Percentiles rank a stretch among this genome's conserved stretches.
Conservation (phyloP, 1,140 invertebrate genomes). For the Aricia agestis region DNA sequence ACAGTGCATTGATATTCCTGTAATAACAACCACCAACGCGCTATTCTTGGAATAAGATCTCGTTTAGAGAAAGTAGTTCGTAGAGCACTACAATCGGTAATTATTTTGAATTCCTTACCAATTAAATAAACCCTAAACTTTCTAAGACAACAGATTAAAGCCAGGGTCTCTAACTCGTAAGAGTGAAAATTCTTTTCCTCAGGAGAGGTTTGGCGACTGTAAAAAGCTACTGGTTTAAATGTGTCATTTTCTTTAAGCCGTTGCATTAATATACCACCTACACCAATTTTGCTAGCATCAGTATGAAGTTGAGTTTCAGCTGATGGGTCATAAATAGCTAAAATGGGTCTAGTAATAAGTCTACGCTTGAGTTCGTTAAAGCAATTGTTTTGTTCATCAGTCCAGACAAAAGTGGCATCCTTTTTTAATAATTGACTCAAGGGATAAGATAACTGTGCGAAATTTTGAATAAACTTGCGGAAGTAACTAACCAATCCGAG, state of each 20-base stretch:
- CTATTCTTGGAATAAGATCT: conserved; percentile 44
- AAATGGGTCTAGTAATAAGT: conserved; percentile 15
- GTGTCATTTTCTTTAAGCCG: neutral
- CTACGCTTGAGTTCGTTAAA: conserved; percentile 5
- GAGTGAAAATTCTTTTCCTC: conserved; percentile 26
- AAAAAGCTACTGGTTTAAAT: conserved; percentile 19
- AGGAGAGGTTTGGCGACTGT: conserved; percentile 23
- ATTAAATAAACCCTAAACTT: conserved; percentile 48
- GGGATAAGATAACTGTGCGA: conserved; percentile 37
- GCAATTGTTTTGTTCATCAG: conserved; percentile 11
- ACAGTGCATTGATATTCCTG: conserved; percentile 44
- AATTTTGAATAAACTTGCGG: conserved; percentile 38
- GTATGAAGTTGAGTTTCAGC: conserved; percentile 16
- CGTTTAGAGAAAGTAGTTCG: conserved; percentile 42
- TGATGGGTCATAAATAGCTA: conserved; percentile 15
- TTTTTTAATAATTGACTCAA: conserved; percentile 37
- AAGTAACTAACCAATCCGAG: conserved; percentile 34
- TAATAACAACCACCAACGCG: conserved; percentile 48
- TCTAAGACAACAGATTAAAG: conserved; percentile 39
- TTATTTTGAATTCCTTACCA: conserved; percentile 53
- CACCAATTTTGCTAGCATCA: conserved; percentile 16
- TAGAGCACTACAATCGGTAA: conserved; percentile 58
- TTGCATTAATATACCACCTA: conserved; percentile 20
- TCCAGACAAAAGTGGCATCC: conserved; percentile 16
- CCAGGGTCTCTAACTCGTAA: conserved; percentile 35